These are phyloP conservation scores for Atta texana DNA, from an alignment of 1,140 invertebrate species.

Conservation along the genomic window DNA sequence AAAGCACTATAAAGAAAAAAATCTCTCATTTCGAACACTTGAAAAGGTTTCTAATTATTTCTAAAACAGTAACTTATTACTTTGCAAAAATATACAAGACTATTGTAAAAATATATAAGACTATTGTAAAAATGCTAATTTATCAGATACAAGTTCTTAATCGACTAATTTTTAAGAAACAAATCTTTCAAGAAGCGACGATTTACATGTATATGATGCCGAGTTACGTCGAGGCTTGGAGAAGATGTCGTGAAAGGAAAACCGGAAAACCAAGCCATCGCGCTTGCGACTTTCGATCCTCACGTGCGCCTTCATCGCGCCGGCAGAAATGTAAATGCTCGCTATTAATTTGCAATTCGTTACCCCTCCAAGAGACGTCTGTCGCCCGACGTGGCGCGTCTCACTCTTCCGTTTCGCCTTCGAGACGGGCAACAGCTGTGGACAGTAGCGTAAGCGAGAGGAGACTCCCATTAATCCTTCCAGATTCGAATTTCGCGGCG, in stretches of 20 bases:
- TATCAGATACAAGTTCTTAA: background rate
- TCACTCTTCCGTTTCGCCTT: conserved; percentile 65
- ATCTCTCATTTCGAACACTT: background rate
- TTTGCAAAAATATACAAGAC: background rate
- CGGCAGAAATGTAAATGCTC: conserved; percentile 80
- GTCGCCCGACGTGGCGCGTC: background rate
- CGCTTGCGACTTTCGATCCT: conserved; percentile 57
- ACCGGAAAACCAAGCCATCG: conserved; percentile 40
- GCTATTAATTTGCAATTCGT: conserved; percentile 83
- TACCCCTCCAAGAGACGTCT: conserved; percentile 64
- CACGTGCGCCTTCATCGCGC: conserved; percentile 35
- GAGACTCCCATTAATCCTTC: conserved; percentile 57
- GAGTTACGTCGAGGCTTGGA: background rate
- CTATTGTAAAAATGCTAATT: background rate
- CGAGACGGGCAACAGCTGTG: conserved; percentile 77
- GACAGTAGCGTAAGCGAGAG: conserved; percentile 52
- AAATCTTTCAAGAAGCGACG: conserved; percentile 14
- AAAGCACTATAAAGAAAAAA: too few relatives aligned
- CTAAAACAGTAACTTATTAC: background rate
- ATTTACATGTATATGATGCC: conserved; percentile 58
- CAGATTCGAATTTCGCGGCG: conserved; percentile 22
- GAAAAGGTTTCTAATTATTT: background rate
- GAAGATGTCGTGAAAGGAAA: conserved; percentile 27
- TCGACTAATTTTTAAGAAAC: background rate
- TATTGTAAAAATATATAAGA: background rate